Conservation (phyloP, 2,113 vertebrate genomes). For the Cephalopholis sonnerati region DNA sequence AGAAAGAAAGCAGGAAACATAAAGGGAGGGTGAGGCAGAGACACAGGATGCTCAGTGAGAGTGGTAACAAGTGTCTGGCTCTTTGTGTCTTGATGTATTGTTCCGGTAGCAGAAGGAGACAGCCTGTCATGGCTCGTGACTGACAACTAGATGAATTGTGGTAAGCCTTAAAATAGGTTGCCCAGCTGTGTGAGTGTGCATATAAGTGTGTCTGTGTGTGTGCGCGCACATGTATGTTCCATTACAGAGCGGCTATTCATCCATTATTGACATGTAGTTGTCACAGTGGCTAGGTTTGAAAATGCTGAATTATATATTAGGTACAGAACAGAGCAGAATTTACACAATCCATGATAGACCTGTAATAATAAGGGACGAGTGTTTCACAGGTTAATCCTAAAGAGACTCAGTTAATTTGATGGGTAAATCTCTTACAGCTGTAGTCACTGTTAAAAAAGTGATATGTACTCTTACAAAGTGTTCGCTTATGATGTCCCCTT, state of each 20-base stretch:
- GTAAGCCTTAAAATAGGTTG: slow-evolving; percentile 47
- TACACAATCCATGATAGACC: background rate
- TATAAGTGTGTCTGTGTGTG: background rate
- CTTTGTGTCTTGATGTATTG: slow-evolving; percentile 75
- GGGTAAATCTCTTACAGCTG: background rate
- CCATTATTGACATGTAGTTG: slow-evolving; percentile 53
- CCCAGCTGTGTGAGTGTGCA: slow-evolving; percentile 19
- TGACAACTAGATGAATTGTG: slow-evolving; percentile 69
- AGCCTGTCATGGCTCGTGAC: slow-evolving; percentile 60
- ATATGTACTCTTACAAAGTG: background rate
- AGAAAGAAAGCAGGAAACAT: background rate
- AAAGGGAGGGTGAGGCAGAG: background rate
- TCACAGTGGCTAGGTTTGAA: slow-evolving; percentile 17
- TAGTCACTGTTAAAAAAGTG: background rate
- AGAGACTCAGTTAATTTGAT: background rate
- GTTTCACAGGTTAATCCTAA: background rate
- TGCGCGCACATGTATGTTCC: slow-evolving; percentile 31
- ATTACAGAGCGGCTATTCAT: slow-evolving; percentile 58
- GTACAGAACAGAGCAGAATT: background rate
- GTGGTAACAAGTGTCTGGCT: slow-evolving; percentile 70
- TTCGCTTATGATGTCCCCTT: background rate
- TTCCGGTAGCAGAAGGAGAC: slow-evolving; percentile 61
- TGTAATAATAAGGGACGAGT: background rate
- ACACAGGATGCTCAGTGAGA: background rate
- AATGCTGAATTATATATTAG: background rate